Conservation (phyloP, 2,888 invertebrate species). For the Xanthia togata region DNA sequence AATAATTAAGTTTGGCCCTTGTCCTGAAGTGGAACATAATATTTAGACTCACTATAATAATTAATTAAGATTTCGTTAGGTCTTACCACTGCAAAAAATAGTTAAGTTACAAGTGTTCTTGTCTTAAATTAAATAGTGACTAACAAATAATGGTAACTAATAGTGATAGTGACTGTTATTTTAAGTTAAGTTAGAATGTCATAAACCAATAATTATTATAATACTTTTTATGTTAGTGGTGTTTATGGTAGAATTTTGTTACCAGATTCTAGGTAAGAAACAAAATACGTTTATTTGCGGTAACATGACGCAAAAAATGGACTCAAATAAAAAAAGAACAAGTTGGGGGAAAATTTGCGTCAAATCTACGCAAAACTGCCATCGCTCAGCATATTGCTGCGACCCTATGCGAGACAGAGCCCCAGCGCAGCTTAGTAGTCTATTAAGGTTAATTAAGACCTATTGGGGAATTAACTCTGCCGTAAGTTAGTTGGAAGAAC, state of each 20-base stretch:
- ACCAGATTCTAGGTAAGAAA: constrained; percentile 34
- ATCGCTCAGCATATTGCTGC: too few relatives aligned
- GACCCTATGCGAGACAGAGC: too few relatives aligned
- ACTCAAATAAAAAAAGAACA: too few relatives aligned
- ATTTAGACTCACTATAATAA: too few relatives aligned
- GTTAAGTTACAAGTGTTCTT: constrained; percentile 65
- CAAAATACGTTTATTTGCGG: too few relatives aligned
- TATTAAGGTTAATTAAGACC: too few relatives aligned
- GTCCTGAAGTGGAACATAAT: background rate
- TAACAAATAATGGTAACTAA: constrained; percentile 64
- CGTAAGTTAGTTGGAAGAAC: too few relatives aligned
- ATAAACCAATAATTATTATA: constrained; percentile 58
- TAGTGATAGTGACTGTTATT: constrained; percentile 40
- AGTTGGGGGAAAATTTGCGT: too few relatives aligned
- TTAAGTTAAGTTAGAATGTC: constrained; percentile 32
- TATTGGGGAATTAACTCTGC: too few relatives aligned
- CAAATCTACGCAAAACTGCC: too few relatives aligned
- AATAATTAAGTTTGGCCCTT: background rate
- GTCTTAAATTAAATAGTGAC: constrained; percentile 70
- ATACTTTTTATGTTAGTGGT: constrained; percentile 55
- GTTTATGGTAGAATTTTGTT: constrained; percentile 44
- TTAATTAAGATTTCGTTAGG: constrained; percentile 12
- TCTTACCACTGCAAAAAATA: constrained; percentile 50
- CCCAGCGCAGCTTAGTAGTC: too few relatives aligned
- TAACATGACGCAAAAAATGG: too few relatives aligned